Base-by-base conservation (phyloP, 2,797 vertebrate genomes). In the Xenopus petersii region DNA sequence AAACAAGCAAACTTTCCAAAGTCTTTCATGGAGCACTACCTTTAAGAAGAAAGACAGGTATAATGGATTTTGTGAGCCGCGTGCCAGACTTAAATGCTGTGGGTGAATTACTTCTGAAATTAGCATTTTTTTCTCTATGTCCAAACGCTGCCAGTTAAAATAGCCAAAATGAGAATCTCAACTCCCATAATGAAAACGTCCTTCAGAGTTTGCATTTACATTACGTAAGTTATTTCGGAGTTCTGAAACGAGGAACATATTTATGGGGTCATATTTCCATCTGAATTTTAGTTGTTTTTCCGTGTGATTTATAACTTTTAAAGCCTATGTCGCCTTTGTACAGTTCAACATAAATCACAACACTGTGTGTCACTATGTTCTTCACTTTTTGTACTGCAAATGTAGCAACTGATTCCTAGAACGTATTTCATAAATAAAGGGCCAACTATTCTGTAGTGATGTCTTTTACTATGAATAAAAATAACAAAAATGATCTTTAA, bases 1-100 rank as follows among this genome's bases (percentile, higher is more conserved):
- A 67, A 70, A 75, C 56, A 74, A 70, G 54, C 64, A 72, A 71
- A 77, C 69, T 77, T 77, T 36, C 33, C 68, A 49, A 67, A 71
- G 75, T 76, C 75, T 72, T 77, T 77, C 75, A 71, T 72, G 75
- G 70, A 77, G 64, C 64, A 11, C 64, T 77, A 67, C 75, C 64
- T 72, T 77, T 64, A 67, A 67, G 72, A 63, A 49, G 26, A 70
- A 60, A 51, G 70, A 47, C 75, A 48, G 17, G 24, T 72, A 49
- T 77, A 77, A 77, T 77, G 64, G 75, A 77, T 77, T 71, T 17
- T 72, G 70, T 55, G 11, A 47, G 64, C 69, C 15, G 75, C 47
- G 17, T 67, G 75, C 75, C 75, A 77, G 64, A 72, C 71, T 72
- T 71, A 72, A 72, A 77, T 72, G 75, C 70, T 62, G 69, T 65